A percentile compares a stretch with the other conserved stretches of the same genome.
phyloP scores from a whole-genome alignment of 2,113 vertebrate genomes.

The Elephantulus edwardii region DNA sequence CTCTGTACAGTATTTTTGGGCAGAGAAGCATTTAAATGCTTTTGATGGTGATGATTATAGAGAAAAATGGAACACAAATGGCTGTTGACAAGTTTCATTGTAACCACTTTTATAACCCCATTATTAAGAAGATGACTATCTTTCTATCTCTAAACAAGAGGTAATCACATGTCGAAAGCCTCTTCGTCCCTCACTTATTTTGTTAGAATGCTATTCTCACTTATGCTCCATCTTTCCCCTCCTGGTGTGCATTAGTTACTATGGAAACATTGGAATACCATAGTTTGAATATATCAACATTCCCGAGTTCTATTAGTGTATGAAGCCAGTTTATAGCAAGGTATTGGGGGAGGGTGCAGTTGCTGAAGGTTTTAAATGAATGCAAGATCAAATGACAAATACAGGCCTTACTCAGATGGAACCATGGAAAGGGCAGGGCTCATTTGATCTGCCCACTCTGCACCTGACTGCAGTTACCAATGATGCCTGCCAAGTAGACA shows the following conservation, averaged over 20 bases:
- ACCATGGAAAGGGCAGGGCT: constrained; percentile 11
- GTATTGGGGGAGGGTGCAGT: constrained; percentile 23
- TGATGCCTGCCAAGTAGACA: constrained; percentile 8
- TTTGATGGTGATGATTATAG: constrained; percentile 62
- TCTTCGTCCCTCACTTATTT: constrained; percentile 68
- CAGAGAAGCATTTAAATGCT: constrained; percentile 55
- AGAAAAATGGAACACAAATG: constrained; percentile 68
- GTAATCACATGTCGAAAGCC: constrained; percentile 71
- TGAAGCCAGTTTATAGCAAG: constrained; percentile 56
- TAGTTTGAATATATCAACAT: constrained; percentile 63
- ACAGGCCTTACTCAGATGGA: background rate
- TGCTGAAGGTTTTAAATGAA: constrained; percentile 57
- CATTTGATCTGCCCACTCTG: background rate
- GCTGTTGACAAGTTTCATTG: constrained; percentile 64
- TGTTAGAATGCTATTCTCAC: constrained; percentile 69
- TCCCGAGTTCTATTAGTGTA: constrained; percentile 45
- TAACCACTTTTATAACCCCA: constrained; percentile 66
- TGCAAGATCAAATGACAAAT: constrained; percentile 29
- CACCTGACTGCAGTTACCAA: constrained; percentile 10
- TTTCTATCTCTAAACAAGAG: constrained; percentile 71
- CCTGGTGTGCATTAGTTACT: constrained; percentile 73
- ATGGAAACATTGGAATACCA: constrained; percentile 71
- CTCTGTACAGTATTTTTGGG: constrained; percentile 12
- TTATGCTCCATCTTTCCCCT: constrained; percentile 52
- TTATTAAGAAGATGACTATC: constrained; percentile 70